These are phyloP conservation scores for Podilymbus podiceps DNA, from an alignment of 2,113 vertebrate genomes.

Conservation along the genomic window DNA sequence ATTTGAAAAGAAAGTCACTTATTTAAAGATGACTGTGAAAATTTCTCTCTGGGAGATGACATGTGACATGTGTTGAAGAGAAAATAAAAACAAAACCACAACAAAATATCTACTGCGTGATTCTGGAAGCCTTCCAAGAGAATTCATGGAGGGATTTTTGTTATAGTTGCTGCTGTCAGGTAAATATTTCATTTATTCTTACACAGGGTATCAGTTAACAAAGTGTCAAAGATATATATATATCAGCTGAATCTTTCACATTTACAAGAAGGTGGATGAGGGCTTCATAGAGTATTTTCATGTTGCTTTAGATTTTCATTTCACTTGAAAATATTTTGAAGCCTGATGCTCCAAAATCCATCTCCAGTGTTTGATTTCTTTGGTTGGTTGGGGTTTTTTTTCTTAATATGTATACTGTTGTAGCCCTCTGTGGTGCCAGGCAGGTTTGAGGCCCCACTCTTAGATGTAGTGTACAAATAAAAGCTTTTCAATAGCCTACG, in stretches of 20 bases:
- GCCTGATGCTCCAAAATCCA: not conserved
- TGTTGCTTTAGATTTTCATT: not conserved
- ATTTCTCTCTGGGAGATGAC: not conserved
- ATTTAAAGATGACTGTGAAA: not conserved
- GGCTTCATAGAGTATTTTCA: not conserved
- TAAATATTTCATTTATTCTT: slow-evolving; percentile 45
- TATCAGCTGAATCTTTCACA: not conserved
- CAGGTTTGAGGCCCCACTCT: not conserved
- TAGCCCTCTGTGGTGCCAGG: not conserved
- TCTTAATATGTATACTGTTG: not conserved
- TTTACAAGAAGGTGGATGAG: not conserved
- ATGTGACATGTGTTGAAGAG: not conserved
- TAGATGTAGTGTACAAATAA: not conserved
- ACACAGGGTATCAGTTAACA: not conserved
- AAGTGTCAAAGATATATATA: not conserved
- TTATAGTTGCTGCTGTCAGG: not conserved
- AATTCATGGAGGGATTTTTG: not conserved
- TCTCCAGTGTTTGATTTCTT: not conserved
- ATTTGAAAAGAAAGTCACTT: not conserved
- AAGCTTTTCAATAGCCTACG: not conserved
- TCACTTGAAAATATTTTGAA: not conserved
- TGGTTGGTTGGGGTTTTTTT: not conserved
- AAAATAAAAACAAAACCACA: not conserved
- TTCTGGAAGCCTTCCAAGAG: not conserved
- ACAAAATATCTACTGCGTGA: not conserved